Evolutionary conservation across 2,888 invertebrate species (phyloP), one percentile per base, ranked within the genome.

Genomic region (Agonopterix alstromeriana): DNA sequence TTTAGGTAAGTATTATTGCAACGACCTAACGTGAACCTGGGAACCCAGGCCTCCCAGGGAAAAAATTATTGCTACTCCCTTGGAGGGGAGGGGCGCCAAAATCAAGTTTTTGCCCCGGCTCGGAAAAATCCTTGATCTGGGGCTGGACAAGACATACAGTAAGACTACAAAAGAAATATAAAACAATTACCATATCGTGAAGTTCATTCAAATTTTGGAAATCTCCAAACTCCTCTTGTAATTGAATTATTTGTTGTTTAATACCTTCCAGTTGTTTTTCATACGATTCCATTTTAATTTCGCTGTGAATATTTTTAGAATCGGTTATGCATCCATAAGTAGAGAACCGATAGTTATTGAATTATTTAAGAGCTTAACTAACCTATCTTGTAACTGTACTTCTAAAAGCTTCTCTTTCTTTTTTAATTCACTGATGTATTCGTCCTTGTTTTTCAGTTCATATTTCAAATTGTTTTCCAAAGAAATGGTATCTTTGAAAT

Each of bases 211-310:
- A 53, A 55, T 77, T 77, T 54, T 79, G 73, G 50, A 81, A 74
- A 52, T 77, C 77, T 11, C 76, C 81, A 54, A 80, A 81, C 52
- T 81, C 78, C 51, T 77, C 60, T 59, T 81, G 74, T 38, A 86
- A 53, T 52, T 77, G 67, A 11, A 57, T 51, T 35, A 87, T 73
- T n/a, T 80, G 70, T 46, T 55, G 62, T 60, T 82, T 82, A 3
- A 85, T 62, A 27, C 65, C 54, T 7, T 63, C 52, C 42, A 88
- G 57, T 57, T 87, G 78, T 17, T 75, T 58, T 57, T 82, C 76
- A 54, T 87, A 83, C 1, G 62, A 57, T 50, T 60, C 64, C 72
- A 82, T 76, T 67, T 85, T 82, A 3, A 43, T 54, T 65, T 82
- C 78, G 55, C 87, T 88, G 57, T 44, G 57, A 73, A 56, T 47